phyloP scores from a whole-genome alignment of 2,113 vertebrate genomes.

The Alethe castanea region DNA sequence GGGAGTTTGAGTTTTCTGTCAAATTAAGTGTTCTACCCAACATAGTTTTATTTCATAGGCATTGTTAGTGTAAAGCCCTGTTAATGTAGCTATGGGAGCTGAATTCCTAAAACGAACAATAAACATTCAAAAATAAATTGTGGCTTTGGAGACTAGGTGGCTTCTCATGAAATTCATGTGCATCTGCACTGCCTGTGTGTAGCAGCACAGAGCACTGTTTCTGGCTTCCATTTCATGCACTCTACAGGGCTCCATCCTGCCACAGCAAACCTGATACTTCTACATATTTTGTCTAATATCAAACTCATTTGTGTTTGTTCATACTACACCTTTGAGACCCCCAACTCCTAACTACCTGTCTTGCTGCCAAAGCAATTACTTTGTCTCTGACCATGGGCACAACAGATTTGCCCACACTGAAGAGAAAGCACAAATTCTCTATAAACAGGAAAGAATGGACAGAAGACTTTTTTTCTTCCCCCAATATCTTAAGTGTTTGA shows the following conservation, averaged over 20 bases:
- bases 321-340: background rate
- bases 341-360: background rate
- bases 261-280: background rate
- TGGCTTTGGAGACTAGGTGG: background rate
- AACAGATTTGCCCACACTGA: background rate
- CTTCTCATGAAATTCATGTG: background rate
- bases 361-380: background rate
- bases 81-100: background rate
- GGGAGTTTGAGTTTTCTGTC: background rate
- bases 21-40: background rate
- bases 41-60: background rate
- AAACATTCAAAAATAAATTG: background rate
- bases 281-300: background rate
- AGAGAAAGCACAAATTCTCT: background rate
- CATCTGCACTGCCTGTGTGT: background rate
- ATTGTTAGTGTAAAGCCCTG: background rate
- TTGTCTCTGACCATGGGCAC: background rate
- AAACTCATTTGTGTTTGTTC: background rate
- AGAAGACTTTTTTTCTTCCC: background rate
- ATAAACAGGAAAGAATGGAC: background rate
- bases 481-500: background rate
- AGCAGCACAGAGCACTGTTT: background rate
- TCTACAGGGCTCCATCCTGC: background rate
- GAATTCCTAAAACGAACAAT: background rate
- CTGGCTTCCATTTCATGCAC: background rate